These are phyloP conservation scores for Mycogona germanica DNA, from an alignment of 2,888 invertebrate species.

Conservation along the genomic window DNA sequence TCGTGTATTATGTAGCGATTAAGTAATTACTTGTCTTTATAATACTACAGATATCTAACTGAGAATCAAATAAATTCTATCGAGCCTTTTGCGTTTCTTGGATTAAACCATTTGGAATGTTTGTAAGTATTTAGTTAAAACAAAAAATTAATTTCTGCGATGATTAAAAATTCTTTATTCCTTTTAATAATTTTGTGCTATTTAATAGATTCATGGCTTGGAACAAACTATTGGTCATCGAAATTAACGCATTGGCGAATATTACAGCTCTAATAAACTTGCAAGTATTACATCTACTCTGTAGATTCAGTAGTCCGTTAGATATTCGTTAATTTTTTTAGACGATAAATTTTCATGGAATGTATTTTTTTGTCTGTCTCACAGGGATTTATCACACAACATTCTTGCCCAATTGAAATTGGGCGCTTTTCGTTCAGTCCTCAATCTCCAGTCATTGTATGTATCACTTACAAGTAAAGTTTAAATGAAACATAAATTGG, in stretches of 20 bases:
- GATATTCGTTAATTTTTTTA: too few species aligned
- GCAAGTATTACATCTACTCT: background rate
- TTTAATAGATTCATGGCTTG: background rate
- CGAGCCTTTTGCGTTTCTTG: background rate
- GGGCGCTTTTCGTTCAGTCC: background rate
- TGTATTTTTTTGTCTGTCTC: background rate
- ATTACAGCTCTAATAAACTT: background rate
- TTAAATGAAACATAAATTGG: background rate
- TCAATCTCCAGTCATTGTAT: background rate
- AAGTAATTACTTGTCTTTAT: background rate
- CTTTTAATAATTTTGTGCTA: background rate
- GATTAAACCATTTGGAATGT: background rate
- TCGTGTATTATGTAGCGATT: too few species aligned
- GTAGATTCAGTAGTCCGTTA: background rate
- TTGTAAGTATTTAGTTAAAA: background rate
- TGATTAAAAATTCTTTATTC: background rate
- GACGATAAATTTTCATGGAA: background rate
- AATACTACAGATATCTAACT: background rate
- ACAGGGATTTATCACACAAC: background rate
- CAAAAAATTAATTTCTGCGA: background rate
- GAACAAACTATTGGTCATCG: background rate
- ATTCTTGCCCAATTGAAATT: background rate
- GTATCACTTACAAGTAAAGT: background rate
- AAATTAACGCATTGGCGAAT: background rate
- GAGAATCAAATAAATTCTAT: background rate